Conservation (phyloP, 2,797 vertebrate species). For the Mormyrops attenuatus region DNA sequence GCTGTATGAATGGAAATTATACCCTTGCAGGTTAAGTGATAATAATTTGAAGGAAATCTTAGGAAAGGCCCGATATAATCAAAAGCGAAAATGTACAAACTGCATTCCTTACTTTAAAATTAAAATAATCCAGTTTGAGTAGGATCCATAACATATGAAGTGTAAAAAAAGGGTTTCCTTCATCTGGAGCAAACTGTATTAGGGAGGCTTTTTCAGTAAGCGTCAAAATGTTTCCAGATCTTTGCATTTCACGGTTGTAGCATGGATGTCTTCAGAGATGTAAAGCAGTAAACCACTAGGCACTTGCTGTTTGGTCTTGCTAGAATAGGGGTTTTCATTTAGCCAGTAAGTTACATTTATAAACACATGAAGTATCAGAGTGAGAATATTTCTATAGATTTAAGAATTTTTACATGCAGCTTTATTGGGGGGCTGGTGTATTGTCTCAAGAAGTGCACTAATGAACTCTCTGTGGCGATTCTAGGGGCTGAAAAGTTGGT, state of each 20-base stretch:
- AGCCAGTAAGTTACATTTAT: not conserved
- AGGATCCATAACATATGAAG: not conserved
- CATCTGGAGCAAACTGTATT: not conserved
- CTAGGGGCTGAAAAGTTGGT: not conserved
- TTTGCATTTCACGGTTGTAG: not conserved
- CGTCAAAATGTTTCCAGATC: not conserved
- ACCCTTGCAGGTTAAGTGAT: not conserved
- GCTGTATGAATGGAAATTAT: constrained; percentile 7
- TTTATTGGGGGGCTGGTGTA: not conserved
- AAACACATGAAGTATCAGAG: not conserved
- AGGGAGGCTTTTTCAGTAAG: not conserved
- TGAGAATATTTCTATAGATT: not conserved
- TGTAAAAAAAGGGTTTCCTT: not conserved
- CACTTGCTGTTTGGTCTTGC: not conserved
- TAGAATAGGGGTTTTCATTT: not conserved
- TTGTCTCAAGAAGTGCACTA: not conserved
- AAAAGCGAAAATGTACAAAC: not conserved
- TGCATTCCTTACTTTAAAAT: not conserved
- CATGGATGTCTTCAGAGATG: not conserved
- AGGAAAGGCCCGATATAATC: not conserved
- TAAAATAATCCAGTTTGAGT: not conserved
- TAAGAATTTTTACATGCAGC: not conserved
- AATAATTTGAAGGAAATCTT: not conserved
- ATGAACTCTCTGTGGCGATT: not conserved
- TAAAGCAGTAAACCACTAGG: not conserved